Conservation (phyloP, 2,113 vertebrate genomes). For the Microtus oregoni region DNA sequence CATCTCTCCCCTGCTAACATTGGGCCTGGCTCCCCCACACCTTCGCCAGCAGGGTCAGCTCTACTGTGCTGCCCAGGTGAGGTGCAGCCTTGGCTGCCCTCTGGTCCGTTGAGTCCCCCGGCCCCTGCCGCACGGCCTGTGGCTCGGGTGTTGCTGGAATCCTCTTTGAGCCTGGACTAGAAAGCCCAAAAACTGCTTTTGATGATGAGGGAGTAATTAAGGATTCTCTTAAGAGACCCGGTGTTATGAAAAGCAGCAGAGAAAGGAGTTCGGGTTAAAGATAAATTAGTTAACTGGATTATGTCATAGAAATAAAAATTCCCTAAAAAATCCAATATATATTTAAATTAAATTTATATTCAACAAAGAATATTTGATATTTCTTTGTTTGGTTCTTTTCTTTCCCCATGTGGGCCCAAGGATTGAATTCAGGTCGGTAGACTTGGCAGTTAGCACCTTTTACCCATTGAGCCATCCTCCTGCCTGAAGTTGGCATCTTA, state of each 20-base stretch:
- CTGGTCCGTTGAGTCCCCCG: too few species aligned
- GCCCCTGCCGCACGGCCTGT: too few species aligned
- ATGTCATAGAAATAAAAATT: conserved; percentile 18
- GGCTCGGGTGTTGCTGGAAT: too few species aligned
- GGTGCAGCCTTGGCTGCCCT: not conserved
- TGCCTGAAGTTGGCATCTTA: not conserved
- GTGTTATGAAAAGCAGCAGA: not conserved
- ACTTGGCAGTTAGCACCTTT: not conserved
- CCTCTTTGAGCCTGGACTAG: not conserved
- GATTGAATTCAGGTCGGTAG: not conserved
- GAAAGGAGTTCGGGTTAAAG: conserved; percentile 27
- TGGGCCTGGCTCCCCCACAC: too few species aligned
- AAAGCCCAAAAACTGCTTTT: not conserved
- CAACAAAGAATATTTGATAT: not conserved
- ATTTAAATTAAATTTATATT: conserved; percentile 43
- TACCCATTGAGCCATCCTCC: not conserved
- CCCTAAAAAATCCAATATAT: not conserved
- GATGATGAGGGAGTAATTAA: not conserved
- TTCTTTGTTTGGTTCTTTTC: not conserved
- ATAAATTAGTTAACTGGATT: conserved; percentile 38
- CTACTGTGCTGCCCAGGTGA: too few species aligned
- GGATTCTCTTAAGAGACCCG: not conserved
- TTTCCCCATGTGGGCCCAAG: not conserved
- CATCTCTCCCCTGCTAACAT: too few species aligned
- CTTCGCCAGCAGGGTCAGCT: too few species aligned